Evolutionary conservation across 2,888 invertebrate genomes (phyloP), one percentile per base, ranked within the genome.

Genomic region (Syrista parreyssii): DNA sequence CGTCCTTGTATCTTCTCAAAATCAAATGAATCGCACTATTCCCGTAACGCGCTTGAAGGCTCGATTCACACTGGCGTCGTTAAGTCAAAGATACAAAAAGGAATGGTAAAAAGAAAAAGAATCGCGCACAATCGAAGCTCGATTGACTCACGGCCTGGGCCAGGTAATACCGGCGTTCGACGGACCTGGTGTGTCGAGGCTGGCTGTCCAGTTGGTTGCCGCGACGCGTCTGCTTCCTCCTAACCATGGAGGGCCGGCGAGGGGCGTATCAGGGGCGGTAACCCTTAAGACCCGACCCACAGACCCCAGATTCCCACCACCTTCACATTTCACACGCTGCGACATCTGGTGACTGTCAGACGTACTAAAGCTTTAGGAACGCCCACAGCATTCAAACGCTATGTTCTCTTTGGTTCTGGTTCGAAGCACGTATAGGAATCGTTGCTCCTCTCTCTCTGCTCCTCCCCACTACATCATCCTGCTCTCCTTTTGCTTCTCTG

Each of bases 161-260:
- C 86, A 82, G 87, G 85, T 83, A 82, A 85, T 84, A 86, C 84
- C 86, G 85, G 81, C 83, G 83, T 88, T 88, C 84, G 83, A 86
- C 86, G 83, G 84, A 86, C 84, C 85, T 84, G 78, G 76, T 82
- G 88, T 86, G 87, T 86, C 85, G 84, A 84, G 81, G 88, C 90
- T 88, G 89, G 88, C 87, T 89, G 88, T 90, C 89, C 89, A 89
- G 90, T 89, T 90, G 90, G 88, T 90, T 88, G 91, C 89, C 89
- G 88, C 89, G 89, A 85, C 86, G 84, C 91, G 88, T 91, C 91
- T 91, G 91, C 88, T 87, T 83, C 86, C 85, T 81, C 84, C 84
- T 83, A 83, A 84, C 84, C 80, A 79, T 84, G 84, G 88, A 86
- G 87, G 88, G 86, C 85, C 69, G 87, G 86, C 85, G 79, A 82